Evolutionary conservation across 2,113 vertebrate species (phyloP).

Genomic region (Phyllostomus discolor): DNA sequence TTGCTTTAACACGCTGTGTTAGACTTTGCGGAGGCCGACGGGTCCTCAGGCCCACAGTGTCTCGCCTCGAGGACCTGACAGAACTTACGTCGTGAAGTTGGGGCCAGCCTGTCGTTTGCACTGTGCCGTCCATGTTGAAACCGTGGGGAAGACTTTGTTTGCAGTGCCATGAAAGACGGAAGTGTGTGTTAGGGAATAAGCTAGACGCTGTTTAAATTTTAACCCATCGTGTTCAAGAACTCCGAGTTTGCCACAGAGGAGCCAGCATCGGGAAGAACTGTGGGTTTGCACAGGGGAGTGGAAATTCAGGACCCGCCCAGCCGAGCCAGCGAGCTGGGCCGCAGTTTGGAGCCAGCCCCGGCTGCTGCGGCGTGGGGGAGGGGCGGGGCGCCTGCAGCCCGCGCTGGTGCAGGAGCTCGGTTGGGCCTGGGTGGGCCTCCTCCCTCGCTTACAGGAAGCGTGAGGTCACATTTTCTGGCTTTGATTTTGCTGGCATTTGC

Average conservation of each 20-base stretch:
- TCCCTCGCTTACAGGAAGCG: conserved; percentile 25
- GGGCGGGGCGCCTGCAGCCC: background rate
- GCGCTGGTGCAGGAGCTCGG: background rate
- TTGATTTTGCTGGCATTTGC: conserved; percentile 37
- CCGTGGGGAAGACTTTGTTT: background rate
- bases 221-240: background rate
- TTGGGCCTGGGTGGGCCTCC: conserved; percentile 30
- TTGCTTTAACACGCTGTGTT: background rate
- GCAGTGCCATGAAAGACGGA: background rate
- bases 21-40: background rate
- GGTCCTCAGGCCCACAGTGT: background rate
- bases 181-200: background rate
- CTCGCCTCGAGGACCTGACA: background rate
- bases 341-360: background rate
- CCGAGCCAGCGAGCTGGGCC: rapidly evolving
- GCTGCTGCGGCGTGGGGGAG: rapidly evolving
- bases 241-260: background rate
- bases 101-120: background rate
- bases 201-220: background rate
- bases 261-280: background rate
- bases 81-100: background rate
- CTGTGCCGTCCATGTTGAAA: background rate
- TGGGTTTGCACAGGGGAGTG: background rate
- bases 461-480: conserved; percentile 63
- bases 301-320: background rate